A percentile compares a stretch with the other conserved stretches of the same genome.
Conservation (phyloP, 92 coral and sea anemone species). For the Porites rus region DNA sequence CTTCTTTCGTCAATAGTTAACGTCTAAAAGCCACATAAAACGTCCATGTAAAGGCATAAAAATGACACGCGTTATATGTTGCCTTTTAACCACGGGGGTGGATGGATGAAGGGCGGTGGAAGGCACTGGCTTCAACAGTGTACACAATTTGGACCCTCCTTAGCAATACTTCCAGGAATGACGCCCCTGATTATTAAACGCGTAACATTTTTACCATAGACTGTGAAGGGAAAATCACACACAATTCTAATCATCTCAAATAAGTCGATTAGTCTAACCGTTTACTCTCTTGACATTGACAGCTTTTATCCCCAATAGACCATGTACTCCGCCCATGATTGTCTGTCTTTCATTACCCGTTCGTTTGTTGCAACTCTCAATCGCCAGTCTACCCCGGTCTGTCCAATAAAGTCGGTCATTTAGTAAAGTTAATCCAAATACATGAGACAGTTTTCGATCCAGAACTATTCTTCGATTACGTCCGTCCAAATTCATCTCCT, state of each 20-base stretch:
- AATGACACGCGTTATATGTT: no score
- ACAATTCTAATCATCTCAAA: not conserved
- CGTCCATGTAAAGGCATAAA: no score
- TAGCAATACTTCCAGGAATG: no score
- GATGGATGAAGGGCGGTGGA: no score
- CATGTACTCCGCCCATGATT: conserved; percentile 79
- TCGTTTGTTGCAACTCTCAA: conserved; percentile 72
- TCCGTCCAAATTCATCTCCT: conserved; percentile 86
- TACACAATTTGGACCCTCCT: no score
- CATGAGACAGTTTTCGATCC: conserved; percentile 72
- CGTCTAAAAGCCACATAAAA: no score
- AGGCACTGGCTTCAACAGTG: no score
- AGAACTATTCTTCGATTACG: conserved; percentile 64
- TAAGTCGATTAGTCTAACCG: conserved; percentile 60
- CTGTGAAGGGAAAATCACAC: not conserved
- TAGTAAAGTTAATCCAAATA: conserved; percentile 86
- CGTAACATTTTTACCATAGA: not conserved
- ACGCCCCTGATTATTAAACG: no score
- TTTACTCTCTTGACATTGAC: conserved; percentile 71
- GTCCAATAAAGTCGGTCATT: conserved; percentile 92
- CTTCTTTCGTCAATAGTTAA: no score
- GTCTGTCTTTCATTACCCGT: conserved; percentile 53
- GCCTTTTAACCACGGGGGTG: no score
- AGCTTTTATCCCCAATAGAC: conserved; percentile 91
- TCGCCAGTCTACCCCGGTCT: conserved; percentile 85